Evolutionary conservation across 2,888 invertebrate species (phyloP), one percentile per base, ranked within the genome.

Genomic region (Cephus spinipes): DNA sequence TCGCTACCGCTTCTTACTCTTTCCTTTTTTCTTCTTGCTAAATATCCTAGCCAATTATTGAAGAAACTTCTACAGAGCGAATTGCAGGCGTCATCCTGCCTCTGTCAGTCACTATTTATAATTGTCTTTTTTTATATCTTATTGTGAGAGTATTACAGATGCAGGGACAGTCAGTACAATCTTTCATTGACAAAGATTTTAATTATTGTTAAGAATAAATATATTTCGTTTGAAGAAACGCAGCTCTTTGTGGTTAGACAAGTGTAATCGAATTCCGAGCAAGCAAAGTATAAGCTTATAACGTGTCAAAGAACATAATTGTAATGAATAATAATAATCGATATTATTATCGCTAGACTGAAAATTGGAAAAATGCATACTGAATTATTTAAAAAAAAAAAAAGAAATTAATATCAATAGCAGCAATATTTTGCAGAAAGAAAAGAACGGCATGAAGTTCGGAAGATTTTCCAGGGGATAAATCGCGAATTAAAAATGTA

Each of bases 1-100:
- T 89, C 90, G 88, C 86, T 85, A 84, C 80, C 83, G 84, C 83
- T 84, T 85, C 85, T 81, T 82, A 81, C 79, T 77, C 82, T 83
- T 83, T 83, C 81, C 80, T 83, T 82, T 80, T 79, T 80, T 80
- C 73, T 83, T 84, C 83, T 81, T 83, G 12, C 71, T 71, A 71
- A 71, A 71, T 71, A 71, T 71, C 71, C 32, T 15, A 33, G 31
- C 31, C 71, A 71, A 71, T 71, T 71, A 71, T 71, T 33, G 71
- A 4, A 32, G 3, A 23, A 33, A 71, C 71, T 31, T 71, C 55
- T 23, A 55, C 55, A 55, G 55, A 55, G 55, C 23, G 55, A 55
- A 23, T 55, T 9, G 6, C 55, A 9, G 55, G 15, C 55, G 55
- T 23, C 23, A 23, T 55, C 23, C 55, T 55, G 2, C 23, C 9